phyloP scores from a whole-genome alignment of 2,113 vertebrate genomes.

The Dryoscopus gambensis region DNA sequence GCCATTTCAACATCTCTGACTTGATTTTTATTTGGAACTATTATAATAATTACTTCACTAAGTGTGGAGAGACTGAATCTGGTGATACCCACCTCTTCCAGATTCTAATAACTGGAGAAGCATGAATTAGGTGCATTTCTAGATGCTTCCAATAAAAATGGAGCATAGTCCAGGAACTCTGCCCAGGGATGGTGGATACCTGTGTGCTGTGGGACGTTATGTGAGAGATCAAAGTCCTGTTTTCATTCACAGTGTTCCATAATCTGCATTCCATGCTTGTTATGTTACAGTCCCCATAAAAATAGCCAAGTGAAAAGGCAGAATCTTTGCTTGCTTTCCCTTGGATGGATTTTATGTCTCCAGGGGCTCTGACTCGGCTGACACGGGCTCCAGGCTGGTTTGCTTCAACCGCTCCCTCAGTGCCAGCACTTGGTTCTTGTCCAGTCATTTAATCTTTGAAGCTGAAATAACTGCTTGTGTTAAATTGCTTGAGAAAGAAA shows the following conservation, averaged over 20 bases:
- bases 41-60: background rate
- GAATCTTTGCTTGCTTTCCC: background rate
- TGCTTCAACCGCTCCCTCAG: background rate
- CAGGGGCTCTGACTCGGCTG: background rate
- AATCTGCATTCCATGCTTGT: background rate
- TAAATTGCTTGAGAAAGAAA: conserved; percentile 31
- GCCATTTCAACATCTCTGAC: background rate
- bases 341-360: background rate
- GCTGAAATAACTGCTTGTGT: conserved; percentile 36
- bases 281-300: background rate
- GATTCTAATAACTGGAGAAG: background rate
- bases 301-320: background rate
- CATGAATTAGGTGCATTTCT: background rate
- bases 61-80: background rate
- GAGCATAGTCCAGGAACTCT: background rate
- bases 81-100: background rate
- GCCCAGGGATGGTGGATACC: background rate
- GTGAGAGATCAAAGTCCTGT: background rate
- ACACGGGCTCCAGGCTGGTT: background rate
- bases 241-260: conserved; percentile 10
- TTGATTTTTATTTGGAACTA: background rate
- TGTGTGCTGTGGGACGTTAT: background rate
- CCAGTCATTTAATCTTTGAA: conserved; percentile 33
- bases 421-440: conserved; percentile 32
- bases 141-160: background rate